Evolutionary conservation across 1,140 invertebrate genomes (phyloP).

Genomic region (Platyscapa corneri): DNA sequence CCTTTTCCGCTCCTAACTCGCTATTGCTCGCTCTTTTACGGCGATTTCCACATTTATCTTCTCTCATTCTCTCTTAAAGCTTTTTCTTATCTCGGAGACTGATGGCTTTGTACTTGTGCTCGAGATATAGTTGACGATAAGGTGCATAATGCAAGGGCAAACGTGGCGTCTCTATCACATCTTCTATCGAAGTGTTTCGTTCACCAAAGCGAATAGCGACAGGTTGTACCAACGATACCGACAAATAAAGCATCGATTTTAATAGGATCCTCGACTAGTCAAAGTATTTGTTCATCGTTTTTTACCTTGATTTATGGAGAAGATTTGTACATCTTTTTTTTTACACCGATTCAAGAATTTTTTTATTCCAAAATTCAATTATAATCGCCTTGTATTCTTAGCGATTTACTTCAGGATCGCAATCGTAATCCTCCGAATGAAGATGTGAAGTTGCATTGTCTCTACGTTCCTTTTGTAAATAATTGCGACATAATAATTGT

Average conservation of each 20-base stretch:
- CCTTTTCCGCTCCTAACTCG: background rate
- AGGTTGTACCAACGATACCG: too few relatives aligned
- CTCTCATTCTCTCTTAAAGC: constrained; percentile 45
- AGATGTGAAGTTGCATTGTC: too few relatives aligned
- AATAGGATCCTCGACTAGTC: background rate
- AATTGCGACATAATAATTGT: too few relatives aligned
- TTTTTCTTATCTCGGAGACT: constrained; percentile 47
- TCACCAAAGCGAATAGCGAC: too few relatives aligned
- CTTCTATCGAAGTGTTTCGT: too few relatives aligned
- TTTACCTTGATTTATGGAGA: too few relatives aligned
- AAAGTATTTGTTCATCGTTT: too few relatives aligned
- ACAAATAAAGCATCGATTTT: too few relatives aligned
- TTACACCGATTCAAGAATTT: background rate
- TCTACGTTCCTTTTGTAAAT: too few relatives aligned
- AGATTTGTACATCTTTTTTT: too few relatives aligned
- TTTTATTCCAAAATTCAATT: background rate
- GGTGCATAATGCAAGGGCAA: background rate
- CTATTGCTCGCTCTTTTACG: constrained; percentile 6
- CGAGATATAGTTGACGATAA: constrained; percentile 50
- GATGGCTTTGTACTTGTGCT: constrained; percentile 42
- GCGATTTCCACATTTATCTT: constrained; percentile 52
- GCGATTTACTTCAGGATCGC: too few relatives aligned
- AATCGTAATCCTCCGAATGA: too few relatives aligned
- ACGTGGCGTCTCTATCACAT: background rate
- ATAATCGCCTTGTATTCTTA: background rate